Evolutionary conservation across 2,888 invertebrate species (phyloP).

Genomic region (Pyrrhosoma nymphula): DNA sequence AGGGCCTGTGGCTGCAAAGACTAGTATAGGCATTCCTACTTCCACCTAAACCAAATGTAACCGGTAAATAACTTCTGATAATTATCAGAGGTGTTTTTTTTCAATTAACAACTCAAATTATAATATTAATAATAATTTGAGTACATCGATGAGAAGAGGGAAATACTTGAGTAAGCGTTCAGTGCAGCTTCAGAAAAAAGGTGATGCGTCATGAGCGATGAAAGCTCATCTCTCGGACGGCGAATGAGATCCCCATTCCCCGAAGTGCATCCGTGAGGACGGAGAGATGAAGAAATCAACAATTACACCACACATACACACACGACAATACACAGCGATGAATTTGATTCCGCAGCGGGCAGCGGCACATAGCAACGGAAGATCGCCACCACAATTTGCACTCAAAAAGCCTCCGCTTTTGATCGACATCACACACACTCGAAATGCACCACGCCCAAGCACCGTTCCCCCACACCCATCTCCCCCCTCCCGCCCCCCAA

Average conservation of each 20-base stretch:
- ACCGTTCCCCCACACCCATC: not conserved
- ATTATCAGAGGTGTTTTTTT: no score
- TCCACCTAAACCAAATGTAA: no score
- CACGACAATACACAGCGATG: not conserved
- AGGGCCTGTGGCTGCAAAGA: no score
- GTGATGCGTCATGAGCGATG: no score
- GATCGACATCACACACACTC: conserved; percentile 31
- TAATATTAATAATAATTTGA: no score
- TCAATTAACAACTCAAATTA: no score
- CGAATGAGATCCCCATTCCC: not conserved
- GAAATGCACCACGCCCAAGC: not conserved
- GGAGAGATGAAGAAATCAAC: not conserved
- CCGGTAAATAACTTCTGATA: no score
- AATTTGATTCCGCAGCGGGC: conserved; percentile 1
- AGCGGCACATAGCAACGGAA: conserved; percentile 23
- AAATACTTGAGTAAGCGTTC: no score
- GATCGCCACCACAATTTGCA: conserved; percentile 43
- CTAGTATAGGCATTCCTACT: no score
- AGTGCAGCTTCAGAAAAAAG: no score
- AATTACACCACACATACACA: not conserved
- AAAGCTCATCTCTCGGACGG: not conserved
- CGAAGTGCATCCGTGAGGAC: not conserved
- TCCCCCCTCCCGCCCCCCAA: not conserved
- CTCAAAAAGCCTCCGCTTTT: conserved; percentile 25
- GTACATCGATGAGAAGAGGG: no score